Base-by-base conservation (phyloP, 2,888 invertebrate species). In the Eudemis profundana region DNA sequence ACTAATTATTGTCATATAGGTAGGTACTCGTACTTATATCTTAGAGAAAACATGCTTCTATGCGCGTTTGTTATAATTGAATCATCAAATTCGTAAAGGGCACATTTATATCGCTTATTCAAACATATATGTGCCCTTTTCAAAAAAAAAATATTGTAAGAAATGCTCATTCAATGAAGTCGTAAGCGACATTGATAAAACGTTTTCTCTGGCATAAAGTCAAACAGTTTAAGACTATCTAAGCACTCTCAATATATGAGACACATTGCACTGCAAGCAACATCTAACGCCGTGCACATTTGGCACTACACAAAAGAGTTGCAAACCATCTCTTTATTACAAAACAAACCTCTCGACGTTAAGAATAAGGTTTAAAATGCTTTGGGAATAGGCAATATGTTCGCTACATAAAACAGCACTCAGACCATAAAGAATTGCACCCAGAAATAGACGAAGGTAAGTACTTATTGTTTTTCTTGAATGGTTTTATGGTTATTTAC, bases 381-480 rank as follows among this genome's bases (percentile, higher is more conserved):
- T 36, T 59, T 49, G 33, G 36, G 10, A 19, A 12, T 57, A 46
- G 33, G 1, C n/a, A n/a, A 21, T 12, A n/a, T 7, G 17, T 44
- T 47, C 12, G 42, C 40, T 27, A 49, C 40, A 42, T 29, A 19
- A 19, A 10, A 50, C 44, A 27, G 42, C 29, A 15, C 40, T 40
- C 27, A 33, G 17, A 46, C 49, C 29, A 62, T 62, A 54, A 38
- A 54, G 0, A 54, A 57, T 53, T 57, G 50, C 44, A 51, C 49
- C n/a, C 21, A 40, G 17, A 44, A 59, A 23, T 57, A 44, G 21
- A 44, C 46, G 54, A 53, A 46, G 64, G 64, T 64, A 59, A 64
- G 57, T 64, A 23, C 19, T 54, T n/a, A n/a, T n/a, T 56, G 36
- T 59, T 57, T 50, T 36, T 33, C 21, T 56, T 21, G 21, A 49